Evolutionary conservation across 2,888 invertebrate genomes (phyloP), one percentile per base, ranked within the genome.

Genomic region (Apeira syringaria): DNA sequence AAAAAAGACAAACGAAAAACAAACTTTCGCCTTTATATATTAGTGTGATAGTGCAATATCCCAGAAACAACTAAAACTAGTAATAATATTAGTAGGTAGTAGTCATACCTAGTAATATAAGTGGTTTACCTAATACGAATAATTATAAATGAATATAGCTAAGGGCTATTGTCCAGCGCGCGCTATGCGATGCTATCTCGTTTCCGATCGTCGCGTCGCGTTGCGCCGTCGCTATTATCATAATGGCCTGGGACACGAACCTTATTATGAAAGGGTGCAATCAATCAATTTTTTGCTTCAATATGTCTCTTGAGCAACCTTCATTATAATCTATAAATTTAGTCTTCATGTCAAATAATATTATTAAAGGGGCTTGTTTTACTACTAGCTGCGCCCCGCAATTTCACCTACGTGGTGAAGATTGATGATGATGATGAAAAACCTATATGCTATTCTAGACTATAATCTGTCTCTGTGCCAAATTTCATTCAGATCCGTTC

Each of bases 131-230:
- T 75, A 77, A 80, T 77, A 75, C 60, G 79, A 80, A 80, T 82
- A 74, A 80, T 79, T 72, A 80, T 80, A 79, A 83, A 80, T 80
- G 74, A 80, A 75, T 73, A 75, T 71, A 58, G 68, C 80, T 74
- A 81, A 39, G 82, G 80, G 86, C 86, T 83, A 86, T 86, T 84
- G 86, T 86, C 87, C 87, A 87, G 69, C 73, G 80, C 74, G 75
- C 80, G 82, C 85, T 80, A 85, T 83, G 70, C 68, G 87, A 87
- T 87, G 69, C 68, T 84, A 87, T 87, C 87, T 77, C 35, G 69
- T 56, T 82, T 81, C 83, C 82, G 77, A 79, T 68, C 80, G 87
- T 84, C 86, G 87, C 83, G 77, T 74, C 83, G 74, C 80, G 87
- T 84, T 85, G 87, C 83, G 77, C 74, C 83, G 74, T 57, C 61